These are phyloP conservation scores for Astreopora myriophthalma DNA, from an alignment of 64 coral and sea anemone genomes.

Conservation along the genomic window DNA sequence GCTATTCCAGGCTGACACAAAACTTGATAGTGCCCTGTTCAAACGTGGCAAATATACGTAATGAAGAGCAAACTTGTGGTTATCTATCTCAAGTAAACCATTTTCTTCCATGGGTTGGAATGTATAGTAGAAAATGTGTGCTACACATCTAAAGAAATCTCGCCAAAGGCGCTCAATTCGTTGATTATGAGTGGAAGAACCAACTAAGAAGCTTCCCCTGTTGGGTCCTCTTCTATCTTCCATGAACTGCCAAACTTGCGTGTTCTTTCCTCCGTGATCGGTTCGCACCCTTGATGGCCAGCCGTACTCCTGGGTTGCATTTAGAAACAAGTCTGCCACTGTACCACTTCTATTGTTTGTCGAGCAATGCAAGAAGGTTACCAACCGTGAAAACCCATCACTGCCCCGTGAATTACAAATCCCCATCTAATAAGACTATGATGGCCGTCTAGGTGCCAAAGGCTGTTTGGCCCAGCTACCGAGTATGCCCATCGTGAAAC, in stretches of 20 bases:
- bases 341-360: constrained; percentile 59
- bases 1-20: constrained; percentile 13
- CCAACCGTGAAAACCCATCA: constrained; percentile 26
- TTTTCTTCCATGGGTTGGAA: constrained; percentile 62
- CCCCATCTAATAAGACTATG: constrained; percentile 25
- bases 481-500: not conserved
- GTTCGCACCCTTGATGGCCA: constrained; percentile 36
- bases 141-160: constrained; percentile 51
- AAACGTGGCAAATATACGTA: constrained; percentile 25
- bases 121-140: constrained; percentile 58
- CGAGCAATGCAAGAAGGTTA: constrained; percentile 31
- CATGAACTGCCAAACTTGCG: constrained; percentile 12
- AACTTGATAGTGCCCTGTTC: constrained; percentile 35
- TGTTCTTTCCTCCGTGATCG: constrained; percentile 58
- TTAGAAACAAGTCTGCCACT: constrained; percentile 22
- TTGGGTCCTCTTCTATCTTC: constrained; percentile 33
- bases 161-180: constrained; percentile 59
- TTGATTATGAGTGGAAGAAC: constrained; percentile 63
- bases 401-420: constrained; percentile 17
- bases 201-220: constrained; percentile 58
- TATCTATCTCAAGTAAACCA: constrained; percentile 30
- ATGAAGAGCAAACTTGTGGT: constrained; percentile 27
- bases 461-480: constrained; percentile 20
- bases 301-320: constrained; percentile 26
- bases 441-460: constrained; percentile 65